phyloP scores from a whole-genome alignment of 2,888 invertebrate species.

The Heliconius erato region DNA sequence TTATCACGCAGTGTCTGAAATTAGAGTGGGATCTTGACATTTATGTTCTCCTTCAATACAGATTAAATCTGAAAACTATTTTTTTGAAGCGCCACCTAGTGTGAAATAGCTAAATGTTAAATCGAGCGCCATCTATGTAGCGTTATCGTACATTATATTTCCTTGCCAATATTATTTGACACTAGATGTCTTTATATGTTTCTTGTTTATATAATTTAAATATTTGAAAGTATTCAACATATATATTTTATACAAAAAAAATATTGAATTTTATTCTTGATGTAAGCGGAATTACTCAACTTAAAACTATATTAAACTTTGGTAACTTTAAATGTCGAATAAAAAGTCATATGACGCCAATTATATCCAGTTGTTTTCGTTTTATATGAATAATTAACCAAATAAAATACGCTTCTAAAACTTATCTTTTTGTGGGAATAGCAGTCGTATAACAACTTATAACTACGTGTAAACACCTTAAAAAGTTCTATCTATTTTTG shows the following conservation, averaged over 20 bases:
- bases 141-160: not conserved
- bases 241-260: not conserved
- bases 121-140: conserved; percentile 4
- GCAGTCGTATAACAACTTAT: too few relatives aligned
- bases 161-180: conserved; percentile 49
- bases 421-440: too few relatives aligned
- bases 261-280: not conserved
- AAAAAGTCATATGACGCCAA: not conserved
- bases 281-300: not conserved
- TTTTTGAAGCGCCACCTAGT: conserved; percentile 62
- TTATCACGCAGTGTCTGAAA: too few relatives aligned
- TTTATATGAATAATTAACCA: not conserved
- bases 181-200: conserved; percentile 59
- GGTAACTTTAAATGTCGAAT: not conserved
- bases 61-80: too few relatives aligned
- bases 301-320: not conserved
- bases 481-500: not conserved
- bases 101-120: conserved; percentile 39
- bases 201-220: not conserved
- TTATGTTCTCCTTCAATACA: too few relatives aligned
- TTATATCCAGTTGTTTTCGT: not conserved
- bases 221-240: not conserved
- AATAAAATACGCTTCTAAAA: not conserved
- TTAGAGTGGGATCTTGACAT: too few relatives aligned
- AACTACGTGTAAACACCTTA: not conserved